Conservation (phyloP, 2,888 invertebrate genomes). For the Standfussiana lucernea region DNA sequence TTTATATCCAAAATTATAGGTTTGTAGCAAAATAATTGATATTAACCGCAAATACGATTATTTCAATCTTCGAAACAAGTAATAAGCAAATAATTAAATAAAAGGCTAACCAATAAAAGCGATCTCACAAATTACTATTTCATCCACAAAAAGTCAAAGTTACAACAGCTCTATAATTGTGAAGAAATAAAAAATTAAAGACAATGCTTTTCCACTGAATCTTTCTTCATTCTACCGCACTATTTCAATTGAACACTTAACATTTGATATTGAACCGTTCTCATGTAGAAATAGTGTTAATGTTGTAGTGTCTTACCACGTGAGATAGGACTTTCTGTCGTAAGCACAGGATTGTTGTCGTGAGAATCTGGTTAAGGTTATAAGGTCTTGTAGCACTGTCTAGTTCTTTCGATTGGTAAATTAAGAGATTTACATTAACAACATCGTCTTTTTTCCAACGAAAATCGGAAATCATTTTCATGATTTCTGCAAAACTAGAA, state of each 20-base stretch:
- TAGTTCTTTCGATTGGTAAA: conserved; percentile 6
- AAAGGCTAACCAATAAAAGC: conserved; percentile 26
- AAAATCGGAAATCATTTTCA: conserved; percentile 1
- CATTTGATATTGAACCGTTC: conserved; percentile 11
- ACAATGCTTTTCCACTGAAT: conserved; percentile 46
- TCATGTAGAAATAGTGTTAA: neutral
- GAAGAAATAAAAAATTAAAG: conserved; percentile 44
- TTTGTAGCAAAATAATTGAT: neutral
- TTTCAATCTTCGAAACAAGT: neutral
- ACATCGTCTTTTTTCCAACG: neutral
- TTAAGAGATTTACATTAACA: neutral
- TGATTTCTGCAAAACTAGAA: neutral
- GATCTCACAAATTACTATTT: conserved; percentile 35
- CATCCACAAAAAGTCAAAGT: conserved; percentile 37
- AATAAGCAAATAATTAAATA: conserved; percentile 1
- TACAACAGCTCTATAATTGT: conserved; percentile 37
- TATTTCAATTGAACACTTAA: conserved; percentile 1
- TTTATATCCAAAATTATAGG: neutral
- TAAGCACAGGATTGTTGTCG: conserved; percentile 8
- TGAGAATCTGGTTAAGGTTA: conserved; percentile 38
- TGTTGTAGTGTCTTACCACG: neutral
- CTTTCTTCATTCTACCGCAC: conserved; percentile 27
- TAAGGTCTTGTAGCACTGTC: conserved; percentile 8
- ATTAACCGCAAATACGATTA: neutral
- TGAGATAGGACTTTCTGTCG: conserved; percentile 22